Evolutionary conservation across 2,113 vertebrate genomes (phyloP), one percentile per base, ranked within the genome.

Genomic region (Stegastes partitus): DNA sequence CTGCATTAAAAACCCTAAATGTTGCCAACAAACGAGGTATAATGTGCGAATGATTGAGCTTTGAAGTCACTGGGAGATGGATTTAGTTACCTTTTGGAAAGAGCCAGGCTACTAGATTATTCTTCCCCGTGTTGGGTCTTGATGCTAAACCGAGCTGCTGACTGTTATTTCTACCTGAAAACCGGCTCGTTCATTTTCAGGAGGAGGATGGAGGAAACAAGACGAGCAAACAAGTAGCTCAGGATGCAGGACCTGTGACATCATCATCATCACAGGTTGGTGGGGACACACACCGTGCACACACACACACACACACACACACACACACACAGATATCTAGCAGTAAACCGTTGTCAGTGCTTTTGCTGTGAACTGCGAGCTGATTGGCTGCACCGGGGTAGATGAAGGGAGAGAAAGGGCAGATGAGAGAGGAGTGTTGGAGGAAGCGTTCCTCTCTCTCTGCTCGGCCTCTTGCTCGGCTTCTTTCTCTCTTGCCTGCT

Each of bases 371-470:
- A 19, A 59, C 39, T 4, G 68, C 45, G 9, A 71, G 67, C 66
- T 77, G 86, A 81, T 90, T 84, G 87, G 87, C 31, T 69, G 79
- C 58, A 76, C 15, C 74, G 37, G 26, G 82, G 79, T 82, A 61
- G 87, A 84, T 79, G 69, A 62, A 82, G 56, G 34, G 25, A 70
- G 59, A 79, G 73, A 82, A 76, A 68, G 37, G 51, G 68, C 67
- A 71, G 79, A 82, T 56, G 80, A 74, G 81, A 84, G 72, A 77
- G 44, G 74, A 84, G 64, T 71, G 76, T 83, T 68, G 73, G 77
- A 79, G 79, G 71, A 85, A 79, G 77, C 58, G 82, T 79, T 79
- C 74, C 78, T 51, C 56, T 75, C 74, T 79, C 51, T 75, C 68
- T 68, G 66, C 62, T 65, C 67, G 7, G 26, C 53, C 66, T 73